These are phyloP conservation scores for Scaptomyza parva DNA, from an alignment of 2,888 invertebrate genomes.

Conservation along the genomic window DNA sequence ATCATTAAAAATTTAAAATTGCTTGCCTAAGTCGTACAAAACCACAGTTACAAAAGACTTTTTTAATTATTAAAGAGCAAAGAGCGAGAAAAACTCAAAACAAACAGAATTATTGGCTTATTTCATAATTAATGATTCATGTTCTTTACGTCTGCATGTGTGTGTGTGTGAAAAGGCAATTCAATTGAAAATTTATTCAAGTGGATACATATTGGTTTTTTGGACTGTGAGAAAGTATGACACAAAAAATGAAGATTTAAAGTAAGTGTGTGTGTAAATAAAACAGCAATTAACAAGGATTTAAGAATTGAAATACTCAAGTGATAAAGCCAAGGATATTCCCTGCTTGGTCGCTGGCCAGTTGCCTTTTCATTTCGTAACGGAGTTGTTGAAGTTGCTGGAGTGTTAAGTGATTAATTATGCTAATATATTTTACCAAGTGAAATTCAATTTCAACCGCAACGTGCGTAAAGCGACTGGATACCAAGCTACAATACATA, in stretches of 20 bases:
- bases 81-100: neutral
- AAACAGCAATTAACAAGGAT: constrained; percentile 23
- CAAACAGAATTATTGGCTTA: neutral
- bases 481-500: constrained; percentile 44
- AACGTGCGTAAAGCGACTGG: constrained; percentile 45
- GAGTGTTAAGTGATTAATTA: constrained; percentile 71
- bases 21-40: neutral
- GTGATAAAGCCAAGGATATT: constrained; percentile 9
- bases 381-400: too few species aligned
- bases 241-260: neutral
- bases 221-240: neutral
- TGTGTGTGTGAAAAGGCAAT: neutral
- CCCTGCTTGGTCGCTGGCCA: constrained; percentile 9
- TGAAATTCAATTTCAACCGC: constrained; percentile 73
- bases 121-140: neutral
- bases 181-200: neutral
- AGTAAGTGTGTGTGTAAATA: constrained; percentile 9
- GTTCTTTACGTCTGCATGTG: neutral
- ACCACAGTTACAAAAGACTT: neutral
- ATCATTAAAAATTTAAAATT: neutral
- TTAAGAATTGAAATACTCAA: neutral
- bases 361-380: constrained; percentile 3
- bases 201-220: neutral
- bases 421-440: constrained; percentile 72
- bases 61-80: neutral